Evolutionary conservation across 2,113 vertebrate species (phyloP).

Genomic region (Anser cygnoides): DNA sequence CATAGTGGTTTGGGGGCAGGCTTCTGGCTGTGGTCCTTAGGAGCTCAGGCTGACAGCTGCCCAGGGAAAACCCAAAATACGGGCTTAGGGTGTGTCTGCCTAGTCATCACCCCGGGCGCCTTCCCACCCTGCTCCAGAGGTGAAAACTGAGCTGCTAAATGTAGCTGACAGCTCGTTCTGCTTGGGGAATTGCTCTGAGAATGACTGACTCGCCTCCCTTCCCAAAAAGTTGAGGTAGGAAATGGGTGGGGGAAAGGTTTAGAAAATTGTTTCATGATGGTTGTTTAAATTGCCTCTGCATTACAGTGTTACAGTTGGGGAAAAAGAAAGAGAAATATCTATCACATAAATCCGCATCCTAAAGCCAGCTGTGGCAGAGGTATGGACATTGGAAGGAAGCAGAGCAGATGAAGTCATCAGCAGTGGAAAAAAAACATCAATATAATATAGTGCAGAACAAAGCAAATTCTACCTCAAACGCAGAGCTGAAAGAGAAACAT

Average conservation of each 20-base stretch:
- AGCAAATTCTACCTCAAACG: conserved; percentile 60
- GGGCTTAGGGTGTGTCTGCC: background rate
- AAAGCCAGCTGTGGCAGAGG: conserved; percentile 38
- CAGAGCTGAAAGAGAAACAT: conserved; percentile 57
- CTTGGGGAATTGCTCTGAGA: background rate
- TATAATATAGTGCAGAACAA: conserved; percentile 62
- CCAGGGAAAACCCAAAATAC: background rate
- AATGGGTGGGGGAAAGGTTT: background rate
- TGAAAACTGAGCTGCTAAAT: conserved; percentile 1
- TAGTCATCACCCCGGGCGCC: background rate
- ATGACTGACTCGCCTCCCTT: background rate
- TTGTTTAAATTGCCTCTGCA: conserved; percentile 18
- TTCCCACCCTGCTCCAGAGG: background rate
- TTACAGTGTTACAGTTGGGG: background rate
- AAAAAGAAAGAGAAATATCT: background rate
- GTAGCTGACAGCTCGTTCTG: conserved; percentile 5
- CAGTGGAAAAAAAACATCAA: conserved; percentile 11
- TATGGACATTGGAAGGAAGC: background rate
- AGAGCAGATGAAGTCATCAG: conserved; percentile 63
- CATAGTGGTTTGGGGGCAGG: background rate
- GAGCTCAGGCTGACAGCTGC: background rate
- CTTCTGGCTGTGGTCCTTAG: background rate
- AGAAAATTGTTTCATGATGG: conserved; percentile 41
- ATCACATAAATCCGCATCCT: background rate
- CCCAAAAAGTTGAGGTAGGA: background rate